Evolutionary conservation across 2,113 vertebrate species (phyloP).

Genomic region (Oenanthe melanoleuca): DNA sequence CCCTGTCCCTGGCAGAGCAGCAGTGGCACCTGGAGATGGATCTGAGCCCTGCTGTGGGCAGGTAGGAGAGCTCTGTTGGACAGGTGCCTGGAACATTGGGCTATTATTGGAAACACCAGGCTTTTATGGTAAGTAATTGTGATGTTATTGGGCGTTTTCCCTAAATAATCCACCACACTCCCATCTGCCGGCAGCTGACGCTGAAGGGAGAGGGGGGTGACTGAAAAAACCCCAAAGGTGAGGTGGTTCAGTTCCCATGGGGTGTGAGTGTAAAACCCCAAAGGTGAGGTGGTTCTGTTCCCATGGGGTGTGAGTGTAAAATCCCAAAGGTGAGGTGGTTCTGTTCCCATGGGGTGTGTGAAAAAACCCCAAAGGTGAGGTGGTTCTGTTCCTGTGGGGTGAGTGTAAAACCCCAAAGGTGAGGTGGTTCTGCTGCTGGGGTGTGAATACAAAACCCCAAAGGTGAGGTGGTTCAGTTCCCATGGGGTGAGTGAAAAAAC

Average conservation of each 20-base stretch:
- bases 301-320: no score
- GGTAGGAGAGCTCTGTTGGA: slow-evolving; percentile 33
- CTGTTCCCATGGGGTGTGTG: background rate
- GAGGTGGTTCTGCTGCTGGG: background rate
- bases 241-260: background rate
- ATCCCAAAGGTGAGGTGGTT: background rate
- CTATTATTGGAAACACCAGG: slow-evolving; percentile 41
- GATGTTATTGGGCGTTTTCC: slow-evolving; percentile 36
- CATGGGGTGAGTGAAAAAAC: background rate
- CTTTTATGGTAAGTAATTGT: slow-evolving; percentile 65
- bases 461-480: background rate
- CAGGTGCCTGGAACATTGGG: slow-evolving; percentile 48
- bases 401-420: no score
- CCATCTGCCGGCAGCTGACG: background rate
- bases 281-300: no score
- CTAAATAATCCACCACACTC: slow-evolving; percentile 24
- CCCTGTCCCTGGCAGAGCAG: background rate
- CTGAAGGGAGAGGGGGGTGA: background rate
- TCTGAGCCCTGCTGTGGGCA: background rate
- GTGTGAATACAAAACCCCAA: no score
- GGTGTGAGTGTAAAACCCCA: no score
- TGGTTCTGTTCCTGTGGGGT: background rate
- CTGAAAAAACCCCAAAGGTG: background rate
- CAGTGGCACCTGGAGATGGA: background rate
- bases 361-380: no score